Base-by-base conservation (phyloP, 2,888 invertebrate species). In the Melinopterus prodromus region DNA sequence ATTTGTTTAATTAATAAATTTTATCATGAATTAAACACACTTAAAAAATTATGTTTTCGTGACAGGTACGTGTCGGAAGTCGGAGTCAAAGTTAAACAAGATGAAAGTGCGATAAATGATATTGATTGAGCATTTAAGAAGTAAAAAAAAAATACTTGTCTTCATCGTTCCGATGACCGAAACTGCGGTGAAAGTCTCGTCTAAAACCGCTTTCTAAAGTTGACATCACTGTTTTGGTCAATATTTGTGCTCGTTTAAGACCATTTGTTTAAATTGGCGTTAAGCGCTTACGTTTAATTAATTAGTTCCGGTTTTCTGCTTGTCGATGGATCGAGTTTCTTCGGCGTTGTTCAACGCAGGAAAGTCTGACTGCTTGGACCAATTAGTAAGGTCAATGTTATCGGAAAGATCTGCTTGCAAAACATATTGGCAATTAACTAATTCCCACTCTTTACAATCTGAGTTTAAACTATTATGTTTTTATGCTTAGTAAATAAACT, bases 221-320 rank as follows among this genome's bases (percentile, higher is more conserved):
- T 53, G 53, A 53, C 53, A 53, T 53, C 53, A 53, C 53, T 53
- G 53, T 53, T 53, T 53, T 53, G 53, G 53, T 53, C 53, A 53
- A 53, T 53, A 53, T 53, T 53, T 53, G 12, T 53, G 53, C 53
- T 9, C 53, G 38, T 38, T 6, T 6, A 53, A 53, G 53, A 53
- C 53, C 53, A 4, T 53, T 53, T 53, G 53, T 53, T 53, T 53
- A 53, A 53, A 53, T 12, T 7, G 53, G 53, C 7, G 12, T 53
- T 53, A 53, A 53, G 53, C 53, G 53, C 12, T 53, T 12, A 53
- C 2, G 9, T 53, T 53, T 12, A 53, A 53, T 53, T 53, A 53
- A 53, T 53, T 53, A 12, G 53, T 53, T 53, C 53, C 53, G 53
- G 53, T 53, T 53, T 53, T 1, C 1, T 53, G 53, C 9, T 12